Evolutionary conservation across 2,113 vertebrate species (phyloP).

Genomic region (Chaetodon auriga): DNA sequence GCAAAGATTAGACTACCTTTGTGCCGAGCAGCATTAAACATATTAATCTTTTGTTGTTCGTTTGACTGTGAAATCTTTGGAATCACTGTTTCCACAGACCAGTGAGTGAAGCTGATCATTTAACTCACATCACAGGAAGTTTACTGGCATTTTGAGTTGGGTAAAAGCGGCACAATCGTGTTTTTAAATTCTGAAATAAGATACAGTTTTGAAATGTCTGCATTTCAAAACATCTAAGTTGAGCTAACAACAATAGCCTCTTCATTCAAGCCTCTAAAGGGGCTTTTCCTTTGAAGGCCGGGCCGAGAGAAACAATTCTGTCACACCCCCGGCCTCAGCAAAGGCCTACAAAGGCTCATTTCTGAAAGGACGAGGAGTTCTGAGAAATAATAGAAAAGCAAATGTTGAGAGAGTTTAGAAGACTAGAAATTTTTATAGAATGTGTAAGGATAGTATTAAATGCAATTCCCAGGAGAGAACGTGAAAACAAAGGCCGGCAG

Average conservation of each 20-base stretch:
- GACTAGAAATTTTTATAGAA: constrained; percentile 69
- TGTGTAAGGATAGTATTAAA: constrained; percentile 73
- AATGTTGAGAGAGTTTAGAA: constrained; percentile 80
- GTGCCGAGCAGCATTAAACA: constrained; percentile 90
- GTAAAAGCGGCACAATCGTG: constrained; percentile 9
- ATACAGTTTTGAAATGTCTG: constrained; percentile 45
- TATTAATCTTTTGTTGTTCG: constrained; percentile 95
- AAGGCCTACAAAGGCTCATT: constrained; percentile 69
- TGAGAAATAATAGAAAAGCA: constrained; percentile 80
- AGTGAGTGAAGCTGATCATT: constrained; percentile 82
- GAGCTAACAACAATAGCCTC: constrained; percentile 70
- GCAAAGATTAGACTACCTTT: constrained; percentile 90
- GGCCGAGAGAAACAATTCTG: constrained; percentile 74
- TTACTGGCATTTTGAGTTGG: constrained; percentile 18
- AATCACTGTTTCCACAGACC: constrained; percentile 89
- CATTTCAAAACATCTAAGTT: constrained; percentile 64
- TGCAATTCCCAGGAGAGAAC: constrained; percentile 62
- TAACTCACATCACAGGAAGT: constrained; percentile 6
- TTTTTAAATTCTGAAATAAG: neutral
- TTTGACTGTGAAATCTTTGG: constrained; percentile 96
- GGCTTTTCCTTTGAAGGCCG: constrained; percentile 73
- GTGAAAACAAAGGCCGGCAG: constrained; percentile 72
- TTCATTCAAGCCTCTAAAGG: constrained; percentile 67
- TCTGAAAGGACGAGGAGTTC: constrained; percentile 70
- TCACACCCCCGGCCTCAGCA: constrained; percentile 46